Evolutionary conservation across 1,140 invertebrate genomes (phyloP).

Genomic region (Hycleus phaleratus): DNA sequence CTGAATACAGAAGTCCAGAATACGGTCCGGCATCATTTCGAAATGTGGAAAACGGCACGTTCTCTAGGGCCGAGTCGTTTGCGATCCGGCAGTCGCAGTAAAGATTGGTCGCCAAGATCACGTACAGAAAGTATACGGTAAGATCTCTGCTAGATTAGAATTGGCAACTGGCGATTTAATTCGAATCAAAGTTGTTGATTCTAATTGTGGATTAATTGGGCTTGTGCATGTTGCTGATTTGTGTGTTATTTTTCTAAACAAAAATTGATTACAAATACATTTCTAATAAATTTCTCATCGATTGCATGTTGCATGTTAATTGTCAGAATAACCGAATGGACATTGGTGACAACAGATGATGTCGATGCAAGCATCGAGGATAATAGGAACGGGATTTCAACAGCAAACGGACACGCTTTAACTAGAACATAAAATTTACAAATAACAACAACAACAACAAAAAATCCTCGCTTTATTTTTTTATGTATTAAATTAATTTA

Average conservation of each 20-base stretch:
- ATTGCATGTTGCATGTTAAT: slow-evolving; percentile 28
- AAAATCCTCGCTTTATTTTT: neutral
- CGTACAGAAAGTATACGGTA: slow-evolving; percentile 71
- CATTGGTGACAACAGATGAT: slow-evolving; percentile 26
- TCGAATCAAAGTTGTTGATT: too few relatives aligned
- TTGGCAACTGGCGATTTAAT: too few relatives aligned
- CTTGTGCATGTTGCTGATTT: too few relatives aligned
- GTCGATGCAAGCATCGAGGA: neutral
- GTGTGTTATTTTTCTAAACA: neutral
- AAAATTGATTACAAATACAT: neutral
- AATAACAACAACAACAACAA: neutral
- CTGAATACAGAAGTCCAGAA: slow-evolving; percentile 87
- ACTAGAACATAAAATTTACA: neutral
- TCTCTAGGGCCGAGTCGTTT: slow-evolving; percentile 54
- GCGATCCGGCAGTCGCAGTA: slow-evolving; percentile 51
- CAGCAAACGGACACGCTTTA: slow-evolving; percentile 3
- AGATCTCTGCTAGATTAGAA: slow-evolving; percentile 18
- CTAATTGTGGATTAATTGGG: too few relatives aligned
- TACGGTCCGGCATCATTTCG: slow-evolving; percentile 70
- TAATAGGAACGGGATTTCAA: neutral
- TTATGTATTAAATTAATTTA: too few relatives aligned
- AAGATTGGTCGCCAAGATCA: slow-evolving; percentile 71
- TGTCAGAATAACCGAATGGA: slow-evolving; percentile 30
- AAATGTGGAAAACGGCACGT: slow-evolving; percentile 65
- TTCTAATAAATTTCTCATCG: neutral